phyloP scores from a whole-genome alignment of 2,888 invertebrate genomes.

The Fragum fragum region DNA sequence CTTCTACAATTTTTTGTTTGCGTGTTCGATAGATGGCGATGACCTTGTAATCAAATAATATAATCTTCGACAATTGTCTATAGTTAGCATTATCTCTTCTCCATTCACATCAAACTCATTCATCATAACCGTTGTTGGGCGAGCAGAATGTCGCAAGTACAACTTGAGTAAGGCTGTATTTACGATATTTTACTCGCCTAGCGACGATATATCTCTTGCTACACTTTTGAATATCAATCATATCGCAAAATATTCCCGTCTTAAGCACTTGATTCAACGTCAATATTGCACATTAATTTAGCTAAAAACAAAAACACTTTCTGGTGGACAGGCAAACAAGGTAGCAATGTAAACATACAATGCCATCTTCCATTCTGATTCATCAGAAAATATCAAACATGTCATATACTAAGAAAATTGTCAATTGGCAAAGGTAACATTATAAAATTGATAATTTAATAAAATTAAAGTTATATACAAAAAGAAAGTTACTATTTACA shows the following conservation, averaged over 20 bases:
- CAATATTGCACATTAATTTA: slow-evolving; percentile 18
- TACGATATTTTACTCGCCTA: too few relatives aligned
- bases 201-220: too few relatives aligned
- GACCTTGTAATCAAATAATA: too few relatives aligned
- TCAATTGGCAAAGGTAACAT: slow-evolving; percentile 46
- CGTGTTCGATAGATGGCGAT: too few relatives aligned
- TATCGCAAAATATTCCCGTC: neutral
- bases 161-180: too few relatives aligned
- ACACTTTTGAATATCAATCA: neutral
- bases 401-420: slow-evolving; percentile 36
- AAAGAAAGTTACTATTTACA: slow-evolving; percentile 40
- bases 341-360: neutral
- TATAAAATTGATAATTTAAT: slow-evolving; percentile 55
- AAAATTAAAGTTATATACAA: slow-evolving; percentile 52
- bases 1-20: too few relatives aligned
- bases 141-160: too few relatives aligned
- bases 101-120: too few relatives aligned
- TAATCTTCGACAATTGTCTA: too few relatives aligned
- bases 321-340: neutral
- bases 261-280: slow-evolving; percentile 15
- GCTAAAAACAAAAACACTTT: slow-evolving; percentile 11
- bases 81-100: too few relatives aligned
- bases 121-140: too few relatives aligned
- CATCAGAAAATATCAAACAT: neutral
- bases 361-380: neutral